Base-by-base conservation (phyloP, 2,888 invertebrate species). In the Iphiclides podalirius region DNA sequence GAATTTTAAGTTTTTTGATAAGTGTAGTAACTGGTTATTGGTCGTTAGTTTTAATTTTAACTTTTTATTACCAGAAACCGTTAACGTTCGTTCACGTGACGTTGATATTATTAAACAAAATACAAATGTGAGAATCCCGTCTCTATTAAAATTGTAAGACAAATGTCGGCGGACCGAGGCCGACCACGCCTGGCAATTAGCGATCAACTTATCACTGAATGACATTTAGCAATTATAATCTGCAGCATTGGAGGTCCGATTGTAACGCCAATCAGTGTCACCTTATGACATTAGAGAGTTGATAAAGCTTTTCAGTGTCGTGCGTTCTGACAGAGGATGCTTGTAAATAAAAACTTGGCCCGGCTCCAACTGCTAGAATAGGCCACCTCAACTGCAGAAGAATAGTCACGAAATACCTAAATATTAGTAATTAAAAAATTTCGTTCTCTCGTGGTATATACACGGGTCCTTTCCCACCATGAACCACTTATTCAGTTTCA, bases 181-280 rank as follows among this genome's bases (percentile, higher is more conserved):
- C 43, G 38, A 43, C 23, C 38, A 3, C 8, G 13, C 26, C 38
- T 39, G 6, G 49, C 12, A 40, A 15, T 14, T 31, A 47, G 23
- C 23, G 47, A 33, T 34, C 49, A 43, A 38, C 42, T 28, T 47
- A 34, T 34, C 34, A 34, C 36, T 38, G 42, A 36, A 26, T 31
- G 34, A 14, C 12, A 23, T 50, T 50, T 39, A 33, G 28, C 39
- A 50, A 44, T 50, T 43, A 43, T 15, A 26, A 36, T 33, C 42
- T 20, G 42, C 38, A 38, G 36, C 33, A 33, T n/a, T n/a, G n/a
- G n/a, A n/a, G n/a, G 20, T 36, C 23, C 13, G 26, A 26, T 26
- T 43, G 7, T 15, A 33, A 23, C 23, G 36, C 38, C 4, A 38
- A 42, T 34, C 15, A 14, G 6, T 15, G 38, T 38, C 38, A 49